phyloP scores from a whole-genome alignment of 2,888 invertebrate species.

The Aporophyla nigra region DNA sequence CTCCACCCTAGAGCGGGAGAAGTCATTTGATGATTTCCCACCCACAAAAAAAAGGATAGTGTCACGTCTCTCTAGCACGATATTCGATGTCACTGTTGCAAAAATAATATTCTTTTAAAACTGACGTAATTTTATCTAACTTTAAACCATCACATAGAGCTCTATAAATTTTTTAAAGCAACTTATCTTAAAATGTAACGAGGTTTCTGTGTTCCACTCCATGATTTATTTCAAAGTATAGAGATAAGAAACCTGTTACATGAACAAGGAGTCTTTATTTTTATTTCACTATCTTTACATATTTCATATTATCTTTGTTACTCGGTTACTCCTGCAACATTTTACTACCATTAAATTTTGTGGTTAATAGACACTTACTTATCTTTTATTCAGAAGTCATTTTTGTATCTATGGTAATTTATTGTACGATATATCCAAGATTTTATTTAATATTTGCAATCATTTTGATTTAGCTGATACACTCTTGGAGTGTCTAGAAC shows the following conservation, averaged over 20 bases:
- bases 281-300: constrained; percentile 25
- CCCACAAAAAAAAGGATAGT: too few relatives aligned
- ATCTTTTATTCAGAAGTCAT: constrained; percentile 28
- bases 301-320: constrained; percentile 37
- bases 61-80: too few relatives aligned
- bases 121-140: neutral
- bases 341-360: constrained; percentile 17
- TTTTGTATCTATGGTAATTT: constrained; percentile 21
- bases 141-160: neutral
- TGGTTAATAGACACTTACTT: constrained; percentile 24
- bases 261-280: constrained; percentile 36
- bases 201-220: constrained; percentile 25
- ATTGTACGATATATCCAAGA: neutral
- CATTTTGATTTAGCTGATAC: constrained; percentile 15
- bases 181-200: constrained; percentile 43
- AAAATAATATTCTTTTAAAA: neutral
- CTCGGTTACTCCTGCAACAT: constrained; percentile 20
- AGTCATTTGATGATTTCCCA: too few relatives aligned
- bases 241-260: constrained; percentile 45
- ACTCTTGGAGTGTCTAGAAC: constrained; percentile 8
- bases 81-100: too few relatives aligned
- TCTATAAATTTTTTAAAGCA: neutral
- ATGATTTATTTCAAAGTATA: constrained; percentile 40
- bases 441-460: constrained; percentile 22
- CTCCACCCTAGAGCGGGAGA: too few relatives aligned